Evolutionary conservation across 2,888 invertebrate species (phyloP), one percentile per base, ranked within the genome.

Genomic region (Achlya flavicornis): DNA sequence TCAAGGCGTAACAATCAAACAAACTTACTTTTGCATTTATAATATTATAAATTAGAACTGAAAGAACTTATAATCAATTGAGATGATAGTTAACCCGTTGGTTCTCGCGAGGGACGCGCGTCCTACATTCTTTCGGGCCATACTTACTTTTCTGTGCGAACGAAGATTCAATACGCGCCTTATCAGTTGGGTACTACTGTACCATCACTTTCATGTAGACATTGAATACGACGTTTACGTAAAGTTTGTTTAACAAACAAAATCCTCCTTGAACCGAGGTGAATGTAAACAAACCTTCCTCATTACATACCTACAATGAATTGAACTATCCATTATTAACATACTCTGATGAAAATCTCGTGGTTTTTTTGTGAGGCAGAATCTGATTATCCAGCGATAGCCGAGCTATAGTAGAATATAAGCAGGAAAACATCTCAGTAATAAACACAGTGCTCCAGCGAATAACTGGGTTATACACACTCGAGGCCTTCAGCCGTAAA

Each of bases 401-500:
- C 16, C n/a, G 48, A 7, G 16, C 53, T 53, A 19, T 3, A 19
- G 19, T n/a, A 3, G 7, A n/a, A n/a, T 46, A 46, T n/a, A n/a
- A 53, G 48, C n/a, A 53, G n/a, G 53, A 19, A 53, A 53, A 53
- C 53, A 19, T 53, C 53, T 53, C 53, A 14, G 53, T 19, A 53
- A 53, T 53, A 53, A 53, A 53, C 19, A 53, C 53, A 53, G 53
- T 53, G 53, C 53, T 53, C 53, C 19, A 19, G 16, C 53, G 19
- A 10, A 53, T 53, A 53, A 53, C 53, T 53, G 19, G 53, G 53
- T 53, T 53, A 53, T 53, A 19, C 19, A 53, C 53, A 53, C 53
- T 53, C 19, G 53, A 53, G 19, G 53, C 10, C 53, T 53, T n/a
- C 16, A 53, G n/a, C 53, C 53, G 53, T 53, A 4, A 53, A 53